Evolutionary conservation across 2,888 invertebrate genomes (phyloP).

Genomic region (Julus scanicus): DNA sequence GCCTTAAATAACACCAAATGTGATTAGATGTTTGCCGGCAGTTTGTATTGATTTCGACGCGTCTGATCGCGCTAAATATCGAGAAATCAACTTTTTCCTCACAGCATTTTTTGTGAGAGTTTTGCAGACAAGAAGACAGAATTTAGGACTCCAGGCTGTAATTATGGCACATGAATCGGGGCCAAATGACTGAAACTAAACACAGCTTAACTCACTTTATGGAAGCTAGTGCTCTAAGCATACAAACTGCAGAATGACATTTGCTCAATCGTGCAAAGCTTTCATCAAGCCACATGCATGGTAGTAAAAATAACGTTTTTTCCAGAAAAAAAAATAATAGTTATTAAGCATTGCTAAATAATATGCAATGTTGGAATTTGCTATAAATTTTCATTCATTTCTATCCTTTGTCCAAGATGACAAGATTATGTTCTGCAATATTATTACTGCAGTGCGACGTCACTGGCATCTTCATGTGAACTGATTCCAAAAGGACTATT

Average conservation of each 20-base stretch:
- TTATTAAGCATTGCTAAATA: background rate
- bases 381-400: too few relatives aligned
- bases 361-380: background rate
- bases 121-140: background rate
- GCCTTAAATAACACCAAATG: conserved; percentile 42
- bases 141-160: background rate
- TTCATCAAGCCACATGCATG: too few relatives aligned
- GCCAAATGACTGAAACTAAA: background rate
- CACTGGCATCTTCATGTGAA: too few relatives aligned
- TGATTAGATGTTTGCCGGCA: conserved; percentile 35
- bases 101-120: background rate
- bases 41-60: conserved; percentile 36
- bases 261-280: background rate
- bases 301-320: background rate
- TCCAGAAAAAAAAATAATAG: background rate
- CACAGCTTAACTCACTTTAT: background rate
- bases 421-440: too few relatives aligned
- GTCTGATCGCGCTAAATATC: conserved; percentile 34
- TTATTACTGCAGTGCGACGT: too few relatives aligned
- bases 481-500: too few relatives aligned
- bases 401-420: too few relatives aligned
- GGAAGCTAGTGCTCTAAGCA: background rate
- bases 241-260: background rate
- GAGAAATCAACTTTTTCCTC: background rate
- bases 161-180: conserved; percentile 34